phyloP scores from a whole-genome alignment of 2,797 vertebrate species.

The Huso huso region DNA sequence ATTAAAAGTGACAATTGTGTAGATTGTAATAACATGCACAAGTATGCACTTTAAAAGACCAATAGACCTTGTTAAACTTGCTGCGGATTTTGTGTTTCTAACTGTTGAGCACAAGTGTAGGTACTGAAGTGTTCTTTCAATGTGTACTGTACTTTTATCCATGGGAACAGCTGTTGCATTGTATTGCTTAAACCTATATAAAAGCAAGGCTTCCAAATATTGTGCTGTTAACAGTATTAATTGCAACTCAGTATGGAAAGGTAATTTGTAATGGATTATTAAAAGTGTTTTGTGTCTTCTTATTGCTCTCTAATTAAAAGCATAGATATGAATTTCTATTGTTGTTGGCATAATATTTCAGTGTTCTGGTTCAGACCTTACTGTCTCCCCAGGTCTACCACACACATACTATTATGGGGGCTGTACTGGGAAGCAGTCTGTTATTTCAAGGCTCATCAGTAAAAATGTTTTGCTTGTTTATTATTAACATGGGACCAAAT shows the following conservation, averaged over 20 bases:
- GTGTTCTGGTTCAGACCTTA: too few relatives aligned
- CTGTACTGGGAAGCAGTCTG: too few relatives aligned
- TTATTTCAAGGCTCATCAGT: too few relatives aligned
- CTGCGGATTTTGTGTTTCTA: conserved; percentile 47
- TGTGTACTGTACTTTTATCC: conserved; percentile 27
- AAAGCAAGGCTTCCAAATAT: conserved; percentile 24
- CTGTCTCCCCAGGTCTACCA: too few relatives aligned
- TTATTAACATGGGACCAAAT: too few relatives aligned
- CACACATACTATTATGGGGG: too few relatives aligned
- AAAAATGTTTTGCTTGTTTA: too few relatives aligned
- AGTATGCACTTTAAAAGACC: conserved; percentile 26
- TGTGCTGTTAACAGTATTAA: conserved; percentile 31
- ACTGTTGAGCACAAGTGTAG: conserved; percentile 30
- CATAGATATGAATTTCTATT: conserved; percentile 25
- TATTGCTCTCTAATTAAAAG: conserved; percentile 49
- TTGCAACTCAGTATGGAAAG: conserved; percentile 51
- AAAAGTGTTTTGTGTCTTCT: conserved; percentile 37
- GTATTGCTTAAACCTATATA: conserved; percentile 48
- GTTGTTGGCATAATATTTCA: neutral
- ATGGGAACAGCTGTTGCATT: conserved; percentile 25
- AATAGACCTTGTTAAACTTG: conserved; percentile 29
- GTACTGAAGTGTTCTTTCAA: conserved; percentile 10
- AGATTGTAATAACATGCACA: conserved; percentile 37
- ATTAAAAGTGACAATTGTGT: conserved; percentile 49
- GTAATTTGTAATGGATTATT: conserved; percentile 32